Evolutionary conservation across 2,888 invertebrate genomes (phyloP).

Genomic region (Plutella xylostella): DNA sequence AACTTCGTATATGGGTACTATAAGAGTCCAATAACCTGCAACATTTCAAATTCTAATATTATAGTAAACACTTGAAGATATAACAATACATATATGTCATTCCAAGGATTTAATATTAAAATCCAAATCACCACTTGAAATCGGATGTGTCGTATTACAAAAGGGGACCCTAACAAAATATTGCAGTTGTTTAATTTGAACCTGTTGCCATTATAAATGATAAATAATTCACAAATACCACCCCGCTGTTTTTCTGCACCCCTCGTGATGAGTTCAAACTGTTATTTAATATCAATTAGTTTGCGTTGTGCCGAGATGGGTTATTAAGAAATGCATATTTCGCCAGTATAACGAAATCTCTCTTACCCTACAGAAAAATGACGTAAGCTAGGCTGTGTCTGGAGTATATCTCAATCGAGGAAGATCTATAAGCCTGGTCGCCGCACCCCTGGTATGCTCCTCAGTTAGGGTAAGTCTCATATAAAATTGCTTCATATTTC

Average conservation of each 20-base stretch:
- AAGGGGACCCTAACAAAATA: conserved; percentile 13
- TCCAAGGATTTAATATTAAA: neutral
- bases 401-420: neutral
- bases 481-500: conserved; percentile 24
- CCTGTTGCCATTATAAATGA: conserved; percentile 22
- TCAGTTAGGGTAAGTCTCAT: conserved; percentile 11
- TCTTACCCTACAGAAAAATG: neutral
- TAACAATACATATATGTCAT: neutral
- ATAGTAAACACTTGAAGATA: neutral
- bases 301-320: conserved; percentile 17
- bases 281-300: conserved; percentile 49
- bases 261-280: conserved; percentile 27
- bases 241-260: conserved; percentile 23
- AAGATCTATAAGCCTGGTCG: neutral
- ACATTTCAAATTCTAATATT: neutral
- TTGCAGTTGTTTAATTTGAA: conserved; percentile 27
- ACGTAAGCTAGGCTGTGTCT: neutral
- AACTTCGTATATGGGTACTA: neutral
- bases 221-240: conserved; percentile 24
- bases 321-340: conserved; percentile 16
- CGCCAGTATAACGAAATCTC: conserved; percentile 21
- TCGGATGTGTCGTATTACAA: conserved; percentile 5
- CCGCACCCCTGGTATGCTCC: neutral
- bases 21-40: neutral
- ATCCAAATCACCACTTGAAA: neutral